Evolutionary conservation across 2,797 vertebrate species (phyloP), one percentile per base, ranked within the genome.

Genomic region (Acomys russatus): DNA sequence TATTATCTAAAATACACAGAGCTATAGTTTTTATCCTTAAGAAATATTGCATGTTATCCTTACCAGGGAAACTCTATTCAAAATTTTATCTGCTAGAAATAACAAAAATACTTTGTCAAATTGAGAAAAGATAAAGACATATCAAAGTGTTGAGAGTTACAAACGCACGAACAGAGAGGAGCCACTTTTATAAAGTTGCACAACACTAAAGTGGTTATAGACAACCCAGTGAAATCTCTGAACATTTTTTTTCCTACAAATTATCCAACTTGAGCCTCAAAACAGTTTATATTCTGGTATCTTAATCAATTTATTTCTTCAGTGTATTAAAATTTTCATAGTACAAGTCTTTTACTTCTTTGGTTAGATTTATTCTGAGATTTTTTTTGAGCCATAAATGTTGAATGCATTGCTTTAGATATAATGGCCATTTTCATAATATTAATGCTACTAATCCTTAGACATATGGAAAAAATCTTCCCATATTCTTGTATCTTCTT

Each of bases 1-100:
- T 28, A 63, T 38, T 96, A 74, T 76, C 2, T 33, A 70, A 44
- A 35, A 49, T 88, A 84, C 35, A n/a, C 1, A 92, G 14, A 28
- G 0, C 63, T 91, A 14, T 33, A 59, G 35, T 20, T 78, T 9
- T 71, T 92, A 95, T 61, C 11, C 83, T 97, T 97, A 74, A 96
- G 35, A 92, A 97, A 92, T 83, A 79, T 70, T 86, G 92, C 90
- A 78, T 70, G 68, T 88, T 94, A 85, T 84, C 94, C 51, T 82
- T 84, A 84, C 70, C 56, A 79, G 17, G 71, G 22, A 88, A 73
- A 12, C 83, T 76, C 82, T 44, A 54, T 33, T 28, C 88, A 95
- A 92, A 28, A 68, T 54, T 94, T 95, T 91, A 68, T 78, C 88
- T 96, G 28, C 59, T 28, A 94, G 93, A 88, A 97, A 28, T 15